Evolutionary conservation across 2,113 vertebrate genomes (phyloP).

Genomic region (sheep (Ovis aries)): ARS-UI_Ramb_v3.0 NC_056076.1:23723001-23723500

Average conservation of each 20-base stretch:
- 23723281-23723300: constrained; percentile 52
- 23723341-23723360: not conserved
- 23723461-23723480: not conserved
- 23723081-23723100: constrained; percentile 65
- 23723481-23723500: not conserved
- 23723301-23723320: constrained; percentile 54
- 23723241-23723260: constrained; percentile 55
- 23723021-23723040: constrained; percentile 60
- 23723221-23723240: constrained; percentile 44
- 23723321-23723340: not conserved
- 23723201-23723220: constrained; percentile 37
- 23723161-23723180: constrained; percentile 51
- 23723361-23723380: not conserved
- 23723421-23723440: not conserved
- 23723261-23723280: constrained; percentile 21
- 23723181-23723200: constrained; percentile 26
- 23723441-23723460: not conserved
- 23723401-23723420: not conserved
- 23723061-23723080: constrained; percentile 47
- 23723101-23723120: constrained; percentile 58
- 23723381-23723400: not conserved
- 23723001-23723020: constrained; percentile 21
- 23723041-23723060: constrained; percentile 66
- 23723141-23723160: constrained; percentile 57
- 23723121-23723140: constrained; percentile 36